Base-by-base conservation (phyloP, 1,140 invertebrate genomes). In the Brachionus koreanus region DNA sequence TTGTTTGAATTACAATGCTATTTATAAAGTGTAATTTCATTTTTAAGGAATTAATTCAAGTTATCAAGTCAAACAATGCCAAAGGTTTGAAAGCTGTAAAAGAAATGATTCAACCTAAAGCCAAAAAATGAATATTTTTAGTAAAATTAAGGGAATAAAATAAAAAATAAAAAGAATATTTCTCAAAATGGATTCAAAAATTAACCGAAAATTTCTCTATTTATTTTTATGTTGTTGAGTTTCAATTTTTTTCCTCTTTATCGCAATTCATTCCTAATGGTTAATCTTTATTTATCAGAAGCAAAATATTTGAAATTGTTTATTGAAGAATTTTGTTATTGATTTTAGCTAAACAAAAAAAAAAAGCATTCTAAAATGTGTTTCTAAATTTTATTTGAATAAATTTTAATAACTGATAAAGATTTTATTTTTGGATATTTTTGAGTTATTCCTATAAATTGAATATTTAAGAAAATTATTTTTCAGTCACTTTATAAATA, bases 21-120 rank as follows among this genome's bases (percentile, higher is more conserved):
- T 35, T 57, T 37, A 10, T 52, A 3, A 77, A 77, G 10, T 77
- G 3, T 52, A 49, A 52, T 10, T 37, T 49, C 52, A 19, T 19
- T 37, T 49, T 49, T 1, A 33, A 79, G 76, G 76, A 23, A 9
- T 79, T 79, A 16, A 23, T 79, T 23, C 33, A 61, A n/a, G 19
- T 43, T 25, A 61, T 79, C 2, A 79, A 79, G 33, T 39, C 76
- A 57, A 79, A 79, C 16, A 79, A 79, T 61, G 46, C 76, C 9
- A 79, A 79, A 61, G 76, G 76, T 19, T 23, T 79, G 25, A 79
- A 79, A 61, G 25, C 61, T 25, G 10, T 79, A 9, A 57, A 65
- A 35, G 76, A 74, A 74, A 46, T 74, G 42, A 25, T 74, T 25
- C 69, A 74, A 46, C 69, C 69, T 3, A 74, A 74, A 74, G 19